Evolutionary conservation across 2,113 vertebrate species (phyloP).

Genomic region (Columbina picui): DNA sequence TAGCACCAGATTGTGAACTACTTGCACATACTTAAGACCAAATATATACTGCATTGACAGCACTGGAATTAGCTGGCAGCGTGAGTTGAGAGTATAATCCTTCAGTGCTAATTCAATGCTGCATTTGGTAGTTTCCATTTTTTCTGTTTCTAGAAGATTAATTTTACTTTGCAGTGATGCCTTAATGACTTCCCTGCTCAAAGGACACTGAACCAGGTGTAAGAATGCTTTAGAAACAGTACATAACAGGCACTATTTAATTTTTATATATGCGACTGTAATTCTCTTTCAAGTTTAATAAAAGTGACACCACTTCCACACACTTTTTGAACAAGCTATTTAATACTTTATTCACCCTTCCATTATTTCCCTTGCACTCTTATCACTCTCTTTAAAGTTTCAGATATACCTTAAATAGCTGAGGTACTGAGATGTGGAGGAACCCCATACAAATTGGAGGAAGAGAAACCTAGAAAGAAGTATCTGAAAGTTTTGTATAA

Average conservation of each 20-base stretch:
- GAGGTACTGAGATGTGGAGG: background rate
- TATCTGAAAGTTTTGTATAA: background rate
- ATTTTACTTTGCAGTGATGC: background rate
- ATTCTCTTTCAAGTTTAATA: background rate
- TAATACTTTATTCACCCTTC: background rate
- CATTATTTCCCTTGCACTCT: background rate
- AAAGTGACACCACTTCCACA: background rate
- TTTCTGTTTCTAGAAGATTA: background rate
- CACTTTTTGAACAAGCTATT: background rate
- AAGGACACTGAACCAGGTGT: background rate
- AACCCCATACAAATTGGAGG: background rate
- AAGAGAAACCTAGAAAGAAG: background rate
- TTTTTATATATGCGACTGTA: background rate
- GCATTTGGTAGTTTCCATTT: background rate
- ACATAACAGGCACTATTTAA: background rate
- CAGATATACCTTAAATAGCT: background rate
- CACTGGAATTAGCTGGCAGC: background rate
- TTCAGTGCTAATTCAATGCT: background rate
- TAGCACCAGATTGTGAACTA: background rate
- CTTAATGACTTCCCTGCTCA: background rate
- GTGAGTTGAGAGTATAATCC: background rate
- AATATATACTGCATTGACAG: background rate
- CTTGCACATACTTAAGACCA: background rate
- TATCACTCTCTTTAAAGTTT: background rate
- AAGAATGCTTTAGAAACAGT: background rate